A percentile compares a stretch with the other conserved stretches of the same genome.
Evolutionary conservation across 64 coral and sea anemone genomes (phyloP).

Genomic region (Pachyseris speciosa): DNA sequence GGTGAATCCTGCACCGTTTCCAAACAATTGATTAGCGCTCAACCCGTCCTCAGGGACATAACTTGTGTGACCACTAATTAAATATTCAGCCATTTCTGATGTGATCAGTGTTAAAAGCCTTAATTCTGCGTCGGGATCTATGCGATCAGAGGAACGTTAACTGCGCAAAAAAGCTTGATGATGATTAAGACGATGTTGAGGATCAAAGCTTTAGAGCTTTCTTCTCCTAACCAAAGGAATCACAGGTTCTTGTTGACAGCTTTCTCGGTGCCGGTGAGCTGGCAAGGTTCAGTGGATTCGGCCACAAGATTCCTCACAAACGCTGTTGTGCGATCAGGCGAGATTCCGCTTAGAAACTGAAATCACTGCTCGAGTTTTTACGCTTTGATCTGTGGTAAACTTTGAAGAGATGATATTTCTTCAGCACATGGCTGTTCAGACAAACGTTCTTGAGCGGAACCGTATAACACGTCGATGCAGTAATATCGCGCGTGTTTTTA

Average conservation of each 20-base stretch:
- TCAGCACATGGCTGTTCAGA: not conserved
- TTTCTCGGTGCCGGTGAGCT: not conserved
- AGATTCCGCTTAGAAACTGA: not conserved
- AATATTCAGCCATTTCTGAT: conserved; percentile 46
- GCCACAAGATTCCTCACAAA: too few relatives aligned
- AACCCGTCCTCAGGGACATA: conserved; percentile 87
- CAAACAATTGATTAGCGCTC: conserved; percentile 73
- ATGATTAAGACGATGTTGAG: not conserved
- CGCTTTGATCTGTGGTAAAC: not conserved
- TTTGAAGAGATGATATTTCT: not conserved
- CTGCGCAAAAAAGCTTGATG: not conserved
- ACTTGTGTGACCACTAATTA: conserved; percentile 91
- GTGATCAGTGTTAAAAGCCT: not conserved
- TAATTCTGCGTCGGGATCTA: not conserved
- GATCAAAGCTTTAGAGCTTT: not conserved
- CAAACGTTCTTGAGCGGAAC: not conserved
- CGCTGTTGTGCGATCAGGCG: not conserved
- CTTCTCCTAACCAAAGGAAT: not conserved
- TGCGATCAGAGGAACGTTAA: not conserved
- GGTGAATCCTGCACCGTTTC: conserved; percentile 64
- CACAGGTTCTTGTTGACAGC: not conserved
- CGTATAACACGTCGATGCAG: not conserved
- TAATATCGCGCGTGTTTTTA: not conserved
- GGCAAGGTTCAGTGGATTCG: not conserved
- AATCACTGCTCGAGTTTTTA: not conserved